Base-by-base conservation (phyloP, 2,888 invertebrate genomes). In the Luperina nickerlii region DNA sequence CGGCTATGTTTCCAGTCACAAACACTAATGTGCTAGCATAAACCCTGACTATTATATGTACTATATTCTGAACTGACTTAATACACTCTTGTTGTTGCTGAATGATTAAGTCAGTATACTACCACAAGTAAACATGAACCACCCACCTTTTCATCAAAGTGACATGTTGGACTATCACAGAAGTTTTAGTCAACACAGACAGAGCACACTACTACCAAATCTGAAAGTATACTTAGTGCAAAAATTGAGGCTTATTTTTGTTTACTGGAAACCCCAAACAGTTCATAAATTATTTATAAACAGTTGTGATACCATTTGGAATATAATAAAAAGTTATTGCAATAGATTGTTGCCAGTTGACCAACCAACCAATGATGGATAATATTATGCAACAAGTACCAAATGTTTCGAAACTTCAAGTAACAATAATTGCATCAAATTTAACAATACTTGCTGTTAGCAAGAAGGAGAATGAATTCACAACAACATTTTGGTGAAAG, bases 401-500 rank as follows among this genome's bases (percentile, higher is more conserved):
- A 71, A 71, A 62, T 38, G 18, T 57, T 66, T 27, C 38, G 1
- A n/a, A n/a, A n/a, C 24, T 57, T 54, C 38, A 38, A 60, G 48
- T 18, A 27, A 65, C 27, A 62, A 57, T 24, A 48, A 27, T 45
- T 62, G 20, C 45, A 72, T 54, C n/a, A 11, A 71, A 67, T 27
- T 62, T 42, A 54, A 32, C n/a, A 80, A 62, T 42, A 54, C 18
- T 68, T 54, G 82, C 2, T 32, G 62, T 20, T 38, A 24, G 74
- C n/a, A 54, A 81, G 32, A 86, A 9, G 42, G n/a, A 69, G 57
- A 38, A 57, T 13, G 57, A 38, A 57, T 13, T 82, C 24, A 38
- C 69, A 83, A 45, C 68, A 82, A 63, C 72, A 60, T 27, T 66
- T 78, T 51, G 67, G 87, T 79, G 85, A 85, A 85, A 85, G 87